phyloP scores from a whole-genome alignment of 2,888 invertebrate genomes.

The Theristus sp. region DNA sequence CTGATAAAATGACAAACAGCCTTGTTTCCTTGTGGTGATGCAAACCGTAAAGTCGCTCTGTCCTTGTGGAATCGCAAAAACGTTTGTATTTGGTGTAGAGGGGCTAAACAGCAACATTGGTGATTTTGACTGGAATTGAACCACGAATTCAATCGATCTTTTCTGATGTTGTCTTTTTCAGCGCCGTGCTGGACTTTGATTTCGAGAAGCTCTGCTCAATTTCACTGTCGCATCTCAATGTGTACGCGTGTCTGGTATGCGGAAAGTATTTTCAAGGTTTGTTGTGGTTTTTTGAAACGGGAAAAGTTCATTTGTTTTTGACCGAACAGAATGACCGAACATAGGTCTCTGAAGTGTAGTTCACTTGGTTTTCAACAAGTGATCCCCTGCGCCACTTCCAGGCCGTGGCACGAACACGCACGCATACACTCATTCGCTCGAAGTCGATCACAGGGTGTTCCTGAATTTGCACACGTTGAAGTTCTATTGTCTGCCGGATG shows the following conservation, averaged over 20 bases:
- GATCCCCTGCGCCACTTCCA: too few species aligned
- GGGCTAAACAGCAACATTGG: background rate
- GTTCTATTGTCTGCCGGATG: slow-evolving; percentile 96
- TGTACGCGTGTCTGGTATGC: slow-evolving; percentile 95
- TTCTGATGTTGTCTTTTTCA: slow-evolving; percentile 13
- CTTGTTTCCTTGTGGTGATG: too few species aligned
- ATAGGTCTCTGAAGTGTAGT: background rate
- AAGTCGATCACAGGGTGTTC: slow-evolving; percentile 91
- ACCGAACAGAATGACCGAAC: background rate
- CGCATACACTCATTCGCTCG: slow-evolving; percentile 95
- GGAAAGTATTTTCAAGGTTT: slow-evolving; percentile 75
- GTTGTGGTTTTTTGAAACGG: background rate
- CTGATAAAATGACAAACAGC: too few species aligned
- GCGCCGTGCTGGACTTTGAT: slow-evolving; percentile 85
- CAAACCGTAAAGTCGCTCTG: too few species aligned
- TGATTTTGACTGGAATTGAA: background rate
- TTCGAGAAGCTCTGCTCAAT: slow-evolving; percentile 98
- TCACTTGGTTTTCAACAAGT: too few species aligned
- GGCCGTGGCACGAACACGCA: slow-evolving; percentile 92
- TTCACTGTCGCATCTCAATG: slow-evolving; percentile 89
- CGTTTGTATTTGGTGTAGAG: too few species aligned
- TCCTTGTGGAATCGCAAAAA: too few species aligned
- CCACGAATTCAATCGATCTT: background rate
- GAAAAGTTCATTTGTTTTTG: background rate
- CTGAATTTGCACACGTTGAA: slow-evolving; percentile 84